These are phyloP conservation scores for Crotalus tigris DNA, from an alignment of 2,113 vertebrate species.

Conservation along the genomic window DNA sequence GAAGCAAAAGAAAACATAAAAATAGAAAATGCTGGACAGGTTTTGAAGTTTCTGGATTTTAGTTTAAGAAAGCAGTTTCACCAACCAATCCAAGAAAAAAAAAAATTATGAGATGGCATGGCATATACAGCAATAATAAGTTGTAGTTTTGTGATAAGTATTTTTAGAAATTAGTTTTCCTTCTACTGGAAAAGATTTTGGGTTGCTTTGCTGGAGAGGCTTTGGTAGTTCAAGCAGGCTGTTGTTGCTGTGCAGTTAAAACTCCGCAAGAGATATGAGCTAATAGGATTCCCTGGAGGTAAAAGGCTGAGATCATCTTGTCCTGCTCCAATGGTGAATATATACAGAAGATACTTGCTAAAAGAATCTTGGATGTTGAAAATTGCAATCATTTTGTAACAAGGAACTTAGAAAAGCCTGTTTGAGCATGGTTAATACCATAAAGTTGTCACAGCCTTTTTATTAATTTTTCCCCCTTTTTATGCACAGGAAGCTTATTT, in stretches of 20 bases:
- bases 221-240: neutral
- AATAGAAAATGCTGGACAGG: neutral
- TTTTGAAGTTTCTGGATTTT: neutral
- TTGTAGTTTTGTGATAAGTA: neutral
- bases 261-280: neutral
- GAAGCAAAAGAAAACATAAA: neutral
- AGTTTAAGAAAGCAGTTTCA: neutral
- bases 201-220: neutral
- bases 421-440: slow-evolving; percentile 1
- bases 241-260: neutral
- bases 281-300: neutral
- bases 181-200: neutral
- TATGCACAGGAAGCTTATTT: neutral
- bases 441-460: neutral
- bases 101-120: neutral
- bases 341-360: neutral
- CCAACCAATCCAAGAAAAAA: neutral
- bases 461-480: neutral
- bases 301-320: neutral
- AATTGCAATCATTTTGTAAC: neutral
- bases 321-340: neutral
- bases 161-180: neutral
- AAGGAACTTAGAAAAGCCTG: neutral
- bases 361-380: neutral
- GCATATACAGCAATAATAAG: neutral